Base-by-base conservation (phyloP, 2,888 invertebrate species). In the Strigamia transsilvanica region DNA sequence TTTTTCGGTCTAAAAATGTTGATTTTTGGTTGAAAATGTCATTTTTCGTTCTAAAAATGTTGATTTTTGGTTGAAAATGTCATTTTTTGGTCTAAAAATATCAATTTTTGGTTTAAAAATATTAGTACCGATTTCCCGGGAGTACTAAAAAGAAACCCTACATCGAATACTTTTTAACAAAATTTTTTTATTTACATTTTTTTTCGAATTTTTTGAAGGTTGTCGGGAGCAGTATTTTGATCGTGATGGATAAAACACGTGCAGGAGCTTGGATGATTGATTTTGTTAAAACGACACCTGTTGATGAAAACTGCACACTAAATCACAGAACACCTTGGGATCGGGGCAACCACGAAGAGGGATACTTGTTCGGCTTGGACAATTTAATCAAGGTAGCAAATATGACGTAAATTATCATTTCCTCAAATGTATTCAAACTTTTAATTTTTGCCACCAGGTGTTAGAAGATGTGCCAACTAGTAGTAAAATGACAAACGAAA, bases 231-330 rank as follows among this genome's bases (percentile, higher is more conserved):
- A 97, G 97, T 88, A 92, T 98, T 85, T 93, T 99, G 86, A 93
- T 99, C 86, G 94, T 98, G 84, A 96, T 96, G 87, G 98, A 99
- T 87, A 92, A 94, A 83, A 91, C 92, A 83, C 93, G 93, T 86
- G 94, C 94, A 46, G 97, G 97, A 32, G 96, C 94, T 9, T 99
- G 98, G 98, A 90, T 99, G 85, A 99, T 99, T 84, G 99, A 99
- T 88, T 99, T 99, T 87, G 98, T 97, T 79, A 99, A 99, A 88
- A 96, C 97, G 0, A 91, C 93, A 82, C 90, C 91, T 81, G 89
- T 97, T 79, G 93, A 94, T 0, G 91, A 92, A 27, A 93, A 92
- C 12, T 85, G 91, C 32, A 89, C 88, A 80, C 91, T 98, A 18
- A 92, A 92, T 85, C 99, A 99, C 87, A 91, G 96, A 82, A 90